These are phyloP conservation scores for Sebastes trivittatus DNA, from an alignment of 2,797 vertebrate genomes.

Conservation along the genomic window DNA sequence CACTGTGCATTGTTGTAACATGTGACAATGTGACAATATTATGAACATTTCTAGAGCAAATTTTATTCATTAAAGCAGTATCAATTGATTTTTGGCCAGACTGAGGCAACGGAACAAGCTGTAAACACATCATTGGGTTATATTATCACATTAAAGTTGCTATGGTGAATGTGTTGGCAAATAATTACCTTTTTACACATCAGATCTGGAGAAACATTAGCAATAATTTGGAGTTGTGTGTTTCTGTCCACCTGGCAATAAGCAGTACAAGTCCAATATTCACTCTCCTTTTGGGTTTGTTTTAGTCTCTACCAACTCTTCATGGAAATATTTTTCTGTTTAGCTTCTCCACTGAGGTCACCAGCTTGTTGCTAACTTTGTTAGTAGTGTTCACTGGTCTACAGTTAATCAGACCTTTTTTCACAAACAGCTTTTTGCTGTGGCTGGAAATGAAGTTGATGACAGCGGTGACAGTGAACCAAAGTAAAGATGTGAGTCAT, in stretches of 20 bases:
- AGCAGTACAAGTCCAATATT: not conserved
- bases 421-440: not conserved
- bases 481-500: not conserved
- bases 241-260: not conserved
- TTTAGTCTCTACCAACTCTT: not conserved
- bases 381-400: not conserved
- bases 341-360: not conserved
- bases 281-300: not conserved
- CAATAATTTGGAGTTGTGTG: not conserved
- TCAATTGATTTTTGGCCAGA: not conserved
- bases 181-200: not conserved
- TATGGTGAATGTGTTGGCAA: not conserved
- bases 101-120: not conserved
- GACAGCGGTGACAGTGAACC: not conserved
- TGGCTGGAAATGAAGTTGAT: not conserved
- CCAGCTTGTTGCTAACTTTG: not conserved
- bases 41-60: not conserved
- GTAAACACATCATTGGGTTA: not conserved
- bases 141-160: not conserved
- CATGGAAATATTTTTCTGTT: not conserved
- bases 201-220: not conserved
- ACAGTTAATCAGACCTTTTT: not conserved
- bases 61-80: not conserved
- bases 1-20: not conserved
- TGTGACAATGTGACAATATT: not conserved